Conservation (phyloP, 2,113 vertebrate species). For the Piaya cayana region DNA sequence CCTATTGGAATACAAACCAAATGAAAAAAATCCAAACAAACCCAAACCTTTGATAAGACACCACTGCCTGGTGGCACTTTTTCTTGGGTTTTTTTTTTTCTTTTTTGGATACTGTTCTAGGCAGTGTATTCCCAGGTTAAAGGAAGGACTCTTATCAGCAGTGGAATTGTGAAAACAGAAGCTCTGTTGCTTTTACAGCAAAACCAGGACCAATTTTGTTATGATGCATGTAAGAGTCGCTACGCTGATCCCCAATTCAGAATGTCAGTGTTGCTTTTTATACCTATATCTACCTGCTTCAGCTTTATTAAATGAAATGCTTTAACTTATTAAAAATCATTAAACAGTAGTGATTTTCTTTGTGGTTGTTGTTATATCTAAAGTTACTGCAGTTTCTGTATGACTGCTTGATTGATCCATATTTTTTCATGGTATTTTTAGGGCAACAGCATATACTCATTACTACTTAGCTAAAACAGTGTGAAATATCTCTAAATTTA, state of each 20-base stretch:
- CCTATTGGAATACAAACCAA: conserved; percentile 35
- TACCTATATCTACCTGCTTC: conserved; percentile 57
- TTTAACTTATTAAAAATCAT: conserved; percentile 51
- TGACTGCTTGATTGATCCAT: conserved; percentile 4
- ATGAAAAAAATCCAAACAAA: background rate
- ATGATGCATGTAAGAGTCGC: conserved; percentile 53
- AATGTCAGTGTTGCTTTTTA: conserved; percentile 72
- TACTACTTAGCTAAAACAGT: conserved; percentile 41
- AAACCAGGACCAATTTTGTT: conserved; percentile 24
- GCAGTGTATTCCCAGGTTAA: conserved; percentile 46
- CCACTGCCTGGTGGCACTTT: background rate
- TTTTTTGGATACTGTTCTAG: background rate
- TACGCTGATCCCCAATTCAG: conserved; percentile 58
- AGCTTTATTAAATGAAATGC: conserved; percentile 72
- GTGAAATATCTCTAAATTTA: conserved; percentile 59
- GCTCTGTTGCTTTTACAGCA: conserved; percentile 55
- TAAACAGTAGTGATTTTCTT: conserved; percentile 65
- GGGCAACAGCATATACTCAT: conserved; percentile 51
- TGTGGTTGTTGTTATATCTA: conserved; percentile 15
- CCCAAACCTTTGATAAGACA: background rate
- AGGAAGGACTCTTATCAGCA: conserved; percentile 51
- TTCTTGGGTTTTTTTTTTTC: background rate
- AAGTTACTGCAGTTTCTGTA: conserved; percentile 48
- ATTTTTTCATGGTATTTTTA: conserved; percentile 50
- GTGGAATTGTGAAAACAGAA: conserved; percentile 53